phyloP scores from a whole-genome alignment of 2,888 invertebrate genomes.

The Clitarchus hookeri region DNA sequence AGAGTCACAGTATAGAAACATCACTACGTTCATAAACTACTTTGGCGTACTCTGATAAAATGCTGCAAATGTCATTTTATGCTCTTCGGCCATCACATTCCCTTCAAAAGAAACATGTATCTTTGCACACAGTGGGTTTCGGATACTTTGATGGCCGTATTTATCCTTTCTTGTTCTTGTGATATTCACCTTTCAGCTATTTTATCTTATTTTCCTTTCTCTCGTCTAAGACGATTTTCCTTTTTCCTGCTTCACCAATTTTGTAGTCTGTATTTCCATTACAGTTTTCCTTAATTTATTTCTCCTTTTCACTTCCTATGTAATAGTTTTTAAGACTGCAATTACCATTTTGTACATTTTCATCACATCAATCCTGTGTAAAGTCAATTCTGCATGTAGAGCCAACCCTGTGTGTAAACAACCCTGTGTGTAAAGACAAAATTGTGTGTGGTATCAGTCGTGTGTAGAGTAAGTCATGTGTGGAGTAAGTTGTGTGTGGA shows the following conservation, averaged over 20 bases:
- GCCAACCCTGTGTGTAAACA: no score
- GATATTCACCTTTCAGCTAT: neutral
- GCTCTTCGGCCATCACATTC: conserved; percentile 19
- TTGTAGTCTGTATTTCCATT: no score
- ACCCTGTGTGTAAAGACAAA: no score
- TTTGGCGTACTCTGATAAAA: conserved; percentile 20
- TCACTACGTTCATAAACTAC: conserved; percentile 15
- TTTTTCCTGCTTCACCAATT: conserved; percentile 19
- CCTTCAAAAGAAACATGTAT: neutral
- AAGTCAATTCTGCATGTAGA: no score
- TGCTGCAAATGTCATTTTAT: conserved; percentile 6
- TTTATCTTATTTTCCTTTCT: conserved; percentile 18
- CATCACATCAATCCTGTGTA: neutral
- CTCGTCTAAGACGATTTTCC: neutral
- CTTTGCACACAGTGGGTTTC: neutral
- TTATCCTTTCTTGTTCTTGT: neutral
- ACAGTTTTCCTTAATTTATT: neutral
- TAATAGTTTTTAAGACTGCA: neutral
- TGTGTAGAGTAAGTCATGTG: no score
- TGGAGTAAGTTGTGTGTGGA: no score
- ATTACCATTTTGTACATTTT: neutral
- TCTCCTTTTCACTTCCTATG: neutral
- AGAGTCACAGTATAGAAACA: conserved; percentile 16
- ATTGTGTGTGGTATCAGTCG: no score
- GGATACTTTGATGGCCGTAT: conserved; percentile 11